These are phyloP conservation scores for Troilus luridus DNA, from an alignment of 2,888 invertebrate species.

Conservation along the genomic window DNA sequence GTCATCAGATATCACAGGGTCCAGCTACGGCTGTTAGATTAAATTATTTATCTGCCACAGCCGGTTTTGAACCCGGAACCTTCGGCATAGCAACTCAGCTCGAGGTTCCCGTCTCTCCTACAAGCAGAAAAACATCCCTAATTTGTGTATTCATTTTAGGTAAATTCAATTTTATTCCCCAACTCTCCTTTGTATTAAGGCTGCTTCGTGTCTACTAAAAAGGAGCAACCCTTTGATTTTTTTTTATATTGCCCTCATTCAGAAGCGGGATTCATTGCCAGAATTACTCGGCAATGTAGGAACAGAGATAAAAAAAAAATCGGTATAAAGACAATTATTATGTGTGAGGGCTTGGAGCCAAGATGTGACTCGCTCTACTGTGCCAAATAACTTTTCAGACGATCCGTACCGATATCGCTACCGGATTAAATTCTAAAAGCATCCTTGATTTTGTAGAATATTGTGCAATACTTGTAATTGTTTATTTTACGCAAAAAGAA, in stretches of 20 bases:
- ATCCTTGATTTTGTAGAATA: not conserved
- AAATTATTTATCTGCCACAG: no score
- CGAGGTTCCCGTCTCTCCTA: no score
- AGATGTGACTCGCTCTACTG: not conserved
- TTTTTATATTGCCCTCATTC: not conserved
- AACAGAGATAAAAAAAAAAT: not conserved
- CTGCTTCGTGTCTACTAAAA: not conserved
- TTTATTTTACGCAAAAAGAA: not conserved
- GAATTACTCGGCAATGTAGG: not conserved
- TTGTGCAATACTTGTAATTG: no score
- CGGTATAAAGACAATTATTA: not conserved
- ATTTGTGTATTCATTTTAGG: no score
- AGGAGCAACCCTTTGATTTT: not conserved
- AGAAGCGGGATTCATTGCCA: not conserved
- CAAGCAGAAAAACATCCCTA: no score
- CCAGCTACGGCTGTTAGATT: no score
- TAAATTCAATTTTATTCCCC: no score
- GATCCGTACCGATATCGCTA: not conserved
- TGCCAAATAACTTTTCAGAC: constrained; percentile 5
- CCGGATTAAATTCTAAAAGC: not conserved
- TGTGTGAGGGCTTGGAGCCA: not conserved
- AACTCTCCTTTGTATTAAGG: not conserved
- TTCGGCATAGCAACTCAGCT: no score
- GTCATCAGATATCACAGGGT: no score
- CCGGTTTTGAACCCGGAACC: no score